phyloP scores from a whole-genome alignment of 2,797 vertebrate genomes.

The Ataeniobius toweri region DNA sequence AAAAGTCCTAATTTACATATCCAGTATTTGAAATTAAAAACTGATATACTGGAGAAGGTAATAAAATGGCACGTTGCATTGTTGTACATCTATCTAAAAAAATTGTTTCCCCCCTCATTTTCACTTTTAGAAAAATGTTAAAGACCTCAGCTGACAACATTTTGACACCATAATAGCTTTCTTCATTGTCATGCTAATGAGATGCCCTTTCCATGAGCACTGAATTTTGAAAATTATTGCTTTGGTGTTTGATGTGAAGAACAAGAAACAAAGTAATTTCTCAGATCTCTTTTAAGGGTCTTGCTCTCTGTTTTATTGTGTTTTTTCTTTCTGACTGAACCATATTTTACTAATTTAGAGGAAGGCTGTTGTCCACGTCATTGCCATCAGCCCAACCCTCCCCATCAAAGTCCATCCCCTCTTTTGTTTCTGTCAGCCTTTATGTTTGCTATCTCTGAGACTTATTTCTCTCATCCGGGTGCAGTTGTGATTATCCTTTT shows the following conservation, averaged over 20 bases:
- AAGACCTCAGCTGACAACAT: conserved; percentile 38
- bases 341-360: conserved; percentile 36
- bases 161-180: conserved; percentile 39
- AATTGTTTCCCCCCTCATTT: conserved; percentile 4
- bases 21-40: not conserved
- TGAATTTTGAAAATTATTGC: conserved; percentile 27
- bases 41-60: not conserved
- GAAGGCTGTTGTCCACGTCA: conserved; percentile 23
- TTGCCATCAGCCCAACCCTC: conserved; percentile 7
- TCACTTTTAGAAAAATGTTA: conserved; percentile 28
- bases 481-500: conserved; percentile 8
- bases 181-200: conserved; percentile 30
- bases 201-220: conserved; percentile 13
- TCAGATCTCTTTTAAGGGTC: conserved; percentile 11
- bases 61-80: conserved; percentile 27
- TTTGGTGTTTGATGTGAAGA: conserved; percentile 7
- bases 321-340: conserved; percentile 12
- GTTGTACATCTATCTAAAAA: not conserved
- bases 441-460: not conserved
- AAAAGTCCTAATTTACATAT: not conserved
- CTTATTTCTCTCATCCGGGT: conserved; percentile 1
- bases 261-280: conserved; percentile 20
- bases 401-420: conserved; percentile 1
- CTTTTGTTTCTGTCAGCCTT: conserved; percentile 7
- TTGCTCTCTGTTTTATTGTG: not conserved